Percentiles rank a stretch among this genome's conserved stretches.
Conservation (phyloP, 2,113 vertebrate genomes). For the Phasianus colchicus region DNA sequence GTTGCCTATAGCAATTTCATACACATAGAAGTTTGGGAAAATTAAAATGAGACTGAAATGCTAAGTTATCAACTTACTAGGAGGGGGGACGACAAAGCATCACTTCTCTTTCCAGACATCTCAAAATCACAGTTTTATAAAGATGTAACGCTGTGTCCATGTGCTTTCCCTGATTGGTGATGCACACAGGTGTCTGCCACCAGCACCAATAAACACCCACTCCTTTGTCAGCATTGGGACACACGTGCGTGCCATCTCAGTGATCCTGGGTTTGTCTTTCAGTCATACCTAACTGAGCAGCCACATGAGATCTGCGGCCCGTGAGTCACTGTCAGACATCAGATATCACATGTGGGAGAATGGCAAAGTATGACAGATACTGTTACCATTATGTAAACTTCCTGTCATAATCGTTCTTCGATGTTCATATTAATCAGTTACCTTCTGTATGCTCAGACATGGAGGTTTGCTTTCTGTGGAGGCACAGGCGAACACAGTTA, state of each 20-base stretch:
- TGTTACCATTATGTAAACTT: slow-evolving; percentile 57
- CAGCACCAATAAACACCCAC: slow-evolving; percentile 26
- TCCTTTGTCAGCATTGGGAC: background rate
- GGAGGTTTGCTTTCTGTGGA: slow-evolving; percentile 40
- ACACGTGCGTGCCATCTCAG: background rate
- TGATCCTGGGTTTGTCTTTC: background rate
- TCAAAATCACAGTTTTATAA: background rate
- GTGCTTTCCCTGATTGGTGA: slow-evolving; percentile 11
- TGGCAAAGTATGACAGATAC: slow-evolving; percentile 45
- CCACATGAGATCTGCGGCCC: slow-evolving; percentile 13
- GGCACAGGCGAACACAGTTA: slow-evolving; percentile 23
- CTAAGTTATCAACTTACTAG: slow-evolving; percentile 10
- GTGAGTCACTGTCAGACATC: slow-evolving; percentile 53
- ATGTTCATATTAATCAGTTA: slow-evolving; percentile 46
- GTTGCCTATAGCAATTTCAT: slow-evolving; percentile 60
- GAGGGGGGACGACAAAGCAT: background rate
- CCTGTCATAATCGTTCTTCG: slow-evolving; percentile 42
- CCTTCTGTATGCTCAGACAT: slow-evolving; percentile 16
- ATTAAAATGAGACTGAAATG: slow-evolving; percentile 46
- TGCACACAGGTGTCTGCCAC: slow-evolving; percentile 20
- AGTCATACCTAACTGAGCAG: slow-evolving; percentile 20
- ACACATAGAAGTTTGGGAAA: slow-evolving; percentile 43
- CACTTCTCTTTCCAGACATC: slow-evolving; percentile 36
- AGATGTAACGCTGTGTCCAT: background rate
- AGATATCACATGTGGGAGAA: slow-evolving; percentile 64